These are phyloP conservation scores for Cyprinodon diabolis DNA, from an alignment of 2,797 vertebrate genomes.

Conservation along the genomic window DNA sequence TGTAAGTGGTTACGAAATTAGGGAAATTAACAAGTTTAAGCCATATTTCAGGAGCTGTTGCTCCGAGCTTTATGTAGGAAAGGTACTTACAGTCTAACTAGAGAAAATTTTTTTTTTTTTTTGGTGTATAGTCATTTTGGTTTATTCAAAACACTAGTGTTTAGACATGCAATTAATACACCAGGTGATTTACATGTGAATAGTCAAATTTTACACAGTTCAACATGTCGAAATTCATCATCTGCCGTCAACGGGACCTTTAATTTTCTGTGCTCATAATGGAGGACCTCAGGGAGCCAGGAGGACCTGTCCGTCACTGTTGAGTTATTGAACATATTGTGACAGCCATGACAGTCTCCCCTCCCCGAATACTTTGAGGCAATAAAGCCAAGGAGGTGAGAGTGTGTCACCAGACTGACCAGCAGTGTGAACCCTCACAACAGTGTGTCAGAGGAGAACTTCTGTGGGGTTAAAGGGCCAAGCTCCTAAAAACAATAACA, in stretches of 20 bases:
- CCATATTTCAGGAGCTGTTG: neutral
- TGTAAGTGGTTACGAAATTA: neutral
- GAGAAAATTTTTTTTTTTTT: neutral
- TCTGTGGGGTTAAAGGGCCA: conserved; percentile 73
- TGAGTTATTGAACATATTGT: conserved; percentile 63
- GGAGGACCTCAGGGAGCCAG: conserved; percentile 38
- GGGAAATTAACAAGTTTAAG: neutral
- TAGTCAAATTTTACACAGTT: conserved; percentile 5
- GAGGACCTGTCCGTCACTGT: conserved; percentile 43
- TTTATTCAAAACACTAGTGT: neutral
- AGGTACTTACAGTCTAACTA: neutral
- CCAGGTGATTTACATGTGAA: conserved; percentile 34
- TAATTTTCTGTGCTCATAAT: conserved; percentile 45
- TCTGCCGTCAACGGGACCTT: conserved; percentile 35
- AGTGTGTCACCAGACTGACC: conserved; percentile 64
- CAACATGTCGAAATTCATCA: conserved; percentile 39
- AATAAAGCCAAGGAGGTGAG: conserved; percentile 68
- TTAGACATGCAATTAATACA: too few relatives aligned
- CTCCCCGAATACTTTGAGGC: conserved; percentile 39
- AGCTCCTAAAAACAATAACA: conserved; percentile 70
- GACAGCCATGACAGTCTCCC: conserved; percentile 60
- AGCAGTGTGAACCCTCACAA: conserved; percentile 45
- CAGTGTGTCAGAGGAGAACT: conserved; percentile 69
- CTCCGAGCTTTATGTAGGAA: neutral
- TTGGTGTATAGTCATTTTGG: neutral